Conservation (phyloP, 2,888 invertebrate genomes). For the Cheilosia variabilis region DNA sequence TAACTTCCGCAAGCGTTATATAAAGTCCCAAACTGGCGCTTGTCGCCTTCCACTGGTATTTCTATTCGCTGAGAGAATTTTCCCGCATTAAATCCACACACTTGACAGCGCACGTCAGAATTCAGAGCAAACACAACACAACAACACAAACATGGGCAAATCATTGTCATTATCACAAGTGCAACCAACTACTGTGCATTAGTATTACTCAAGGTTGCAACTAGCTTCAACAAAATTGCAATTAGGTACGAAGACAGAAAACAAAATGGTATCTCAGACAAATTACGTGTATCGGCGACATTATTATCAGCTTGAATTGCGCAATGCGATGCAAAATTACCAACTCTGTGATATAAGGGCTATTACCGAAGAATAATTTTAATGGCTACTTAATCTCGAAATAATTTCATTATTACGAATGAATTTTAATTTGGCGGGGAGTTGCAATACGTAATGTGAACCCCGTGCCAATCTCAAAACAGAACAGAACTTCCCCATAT, state of each 20-base stretch:
- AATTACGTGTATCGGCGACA: conserved; percentile 2
- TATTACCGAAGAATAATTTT: background rate
- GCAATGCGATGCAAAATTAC: background rate
- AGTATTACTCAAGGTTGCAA: background rate
- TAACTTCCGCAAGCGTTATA: background rate
- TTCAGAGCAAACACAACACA: background rate
- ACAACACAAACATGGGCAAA: background rate
- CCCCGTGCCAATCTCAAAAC: background rate
- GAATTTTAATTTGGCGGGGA: background rate
- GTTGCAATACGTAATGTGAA: background rate
- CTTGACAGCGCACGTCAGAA: conserved; percentile 2
- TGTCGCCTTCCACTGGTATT: background rate
- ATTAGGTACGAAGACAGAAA: background rate
- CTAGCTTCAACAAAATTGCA: background rate
- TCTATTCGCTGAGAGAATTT: background rate
- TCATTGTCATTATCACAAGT: conserved; percentile 11
- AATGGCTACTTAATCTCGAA: background rate
- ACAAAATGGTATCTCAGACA: background rate
- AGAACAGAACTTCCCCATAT: background rate
- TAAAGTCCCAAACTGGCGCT: background rate
- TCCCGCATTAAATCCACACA: background rate
- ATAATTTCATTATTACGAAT: background rate
- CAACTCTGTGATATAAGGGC: background rate
- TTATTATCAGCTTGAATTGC: conserved; percentile 10
- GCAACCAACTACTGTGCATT: background rate